Conservation (phyloP, 2,888 invertebrate species). For the Sthenelais limicola region DNA sequence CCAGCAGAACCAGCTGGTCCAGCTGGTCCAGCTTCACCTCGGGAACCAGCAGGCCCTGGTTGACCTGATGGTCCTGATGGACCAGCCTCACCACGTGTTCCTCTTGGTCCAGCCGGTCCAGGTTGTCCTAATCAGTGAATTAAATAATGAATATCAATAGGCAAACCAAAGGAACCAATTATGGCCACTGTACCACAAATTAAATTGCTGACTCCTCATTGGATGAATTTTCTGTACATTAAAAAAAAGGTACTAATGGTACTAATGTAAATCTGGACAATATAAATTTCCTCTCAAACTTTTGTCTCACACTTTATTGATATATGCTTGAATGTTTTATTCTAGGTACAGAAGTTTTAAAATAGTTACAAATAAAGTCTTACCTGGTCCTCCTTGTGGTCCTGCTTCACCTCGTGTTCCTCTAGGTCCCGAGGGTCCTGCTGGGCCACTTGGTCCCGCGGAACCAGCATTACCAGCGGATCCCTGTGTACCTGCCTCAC, state of each 20-base stretch:
- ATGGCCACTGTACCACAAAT: too few species aligned
- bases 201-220: too few species aligned
- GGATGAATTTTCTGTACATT: too few species aligned
- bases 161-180: too few species aligned
- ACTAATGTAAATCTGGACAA: too few species aligned
- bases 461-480: conserved; percentile 29
- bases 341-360: too few species aligned
- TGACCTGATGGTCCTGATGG: conserved; percentile 42
- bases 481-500: conserved; percentile 53
- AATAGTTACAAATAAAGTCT: conserved; percentile 17
- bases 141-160: too few species aligned
- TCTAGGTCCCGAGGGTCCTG: conserved; percentile 35
- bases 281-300: too few species aligned
- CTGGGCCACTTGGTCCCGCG: conserved; percentile 42
- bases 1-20: conserved; percentile 43
- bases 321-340: too few species aligned
- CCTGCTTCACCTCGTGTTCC: conserved; percentile 40
- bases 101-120: conserved; percentile 47
- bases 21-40: conserved; percentile 42
- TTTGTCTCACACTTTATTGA: too few species aligned
- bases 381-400: conserved; percentile 42
- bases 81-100: conserved; percentile 45
- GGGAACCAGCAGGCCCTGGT: conserved; percentile 41
- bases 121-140: conserved; percentile 19
- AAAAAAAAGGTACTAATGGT: too few species aligned